Percentiles rank a stretch among this genome's conserved stretches.
Evolutionary conservation across 2,113 vertebrate species (phyloP).

Genomic region (Caranx ignobilis): DNA sequence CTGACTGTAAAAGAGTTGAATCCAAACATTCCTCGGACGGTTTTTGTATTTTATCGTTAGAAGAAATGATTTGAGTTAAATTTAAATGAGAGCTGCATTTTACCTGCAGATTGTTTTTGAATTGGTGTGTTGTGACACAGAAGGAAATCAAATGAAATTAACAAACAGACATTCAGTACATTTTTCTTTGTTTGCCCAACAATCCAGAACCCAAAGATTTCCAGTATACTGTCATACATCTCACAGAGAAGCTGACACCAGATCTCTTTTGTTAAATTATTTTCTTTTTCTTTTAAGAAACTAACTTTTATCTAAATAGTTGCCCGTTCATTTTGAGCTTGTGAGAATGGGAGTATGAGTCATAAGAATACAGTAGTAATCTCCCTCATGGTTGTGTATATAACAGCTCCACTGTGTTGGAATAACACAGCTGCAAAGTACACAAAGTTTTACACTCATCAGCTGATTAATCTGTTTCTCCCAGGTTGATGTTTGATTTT

Average conservation of each 20-base stretch:
- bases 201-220: background rate
- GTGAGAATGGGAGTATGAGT: background rate
- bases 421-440: background rate
- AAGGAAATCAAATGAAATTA: background rate
- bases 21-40: background rate
- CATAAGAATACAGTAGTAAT: background rate
- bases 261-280: background rate
- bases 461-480: background rate
- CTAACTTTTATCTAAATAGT: too few relatives aligned
- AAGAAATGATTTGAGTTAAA: background rate
- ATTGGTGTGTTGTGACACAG: background rate
- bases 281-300: too few relatives aligned
- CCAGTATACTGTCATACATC: background rate
- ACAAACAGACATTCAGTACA: background rate
- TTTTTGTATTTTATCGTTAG: background rate
- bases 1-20: slow-evolving; percentile 9
- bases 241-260: background rate
- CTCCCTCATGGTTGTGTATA: background rate
- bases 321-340: background rate
- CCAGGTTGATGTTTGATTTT: background rate
- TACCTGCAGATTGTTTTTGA: background rate
- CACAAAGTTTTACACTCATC: background rate
- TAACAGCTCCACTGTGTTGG: background rate
- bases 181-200: background rate
- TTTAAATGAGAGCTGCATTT: background rate